phyloP scores from a whole-genome alignment of 1,140 invertebrate species.

The Papilio machaon region DNA sequence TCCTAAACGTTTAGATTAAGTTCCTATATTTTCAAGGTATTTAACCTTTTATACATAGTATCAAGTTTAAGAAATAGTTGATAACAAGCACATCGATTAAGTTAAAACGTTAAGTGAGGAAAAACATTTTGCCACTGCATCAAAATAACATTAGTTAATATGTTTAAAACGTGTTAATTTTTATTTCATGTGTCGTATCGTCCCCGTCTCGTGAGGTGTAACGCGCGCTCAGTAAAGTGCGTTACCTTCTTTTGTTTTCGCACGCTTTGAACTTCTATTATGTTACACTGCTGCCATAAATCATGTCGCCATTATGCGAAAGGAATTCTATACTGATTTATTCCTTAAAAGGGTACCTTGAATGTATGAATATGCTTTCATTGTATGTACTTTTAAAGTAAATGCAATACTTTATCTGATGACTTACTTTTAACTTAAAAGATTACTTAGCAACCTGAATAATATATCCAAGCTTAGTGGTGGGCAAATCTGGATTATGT shows the following conservation, averaged over 20 bases:
- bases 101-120: too few relatives aligned
- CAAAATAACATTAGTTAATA: too few relatives aligned
- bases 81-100: too few relatives aligned
- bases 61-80: too few relatives aligned
- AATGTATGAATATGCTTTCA: not conserved
- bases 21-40: too few relatives aligned
- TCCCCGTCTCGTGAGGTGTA: not conserved
- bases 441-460: too few relatives aligned
- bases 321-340: not conserved
- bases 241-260: conserved; percentile 33
- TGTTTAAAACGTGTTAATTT: not conserved
- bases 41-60: too few relatives aligned
- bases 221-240: not conserved
- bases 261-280: conserved; percentile 33
- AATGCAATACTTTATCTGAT: not conserved
- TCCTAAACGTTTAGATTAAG: too few relatives aligned
- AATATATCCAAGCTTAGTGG: not conserved
- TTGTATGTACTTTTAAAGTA: not conserved
- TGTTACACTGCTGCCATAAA: conserved; percentile 27
- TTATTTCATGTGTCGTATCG: not conserved
- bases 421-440: not conserved
- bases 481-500: not conserved
- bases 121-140: too few relatives aligned
- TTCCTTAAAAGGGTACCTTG: conserved; percentile 11
- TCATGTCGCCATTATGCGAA: conserved; percentile 24